Base-by-base conservation (phyloP, 2,888 invertebrate species). In the Aplocera efformata region DNA sequence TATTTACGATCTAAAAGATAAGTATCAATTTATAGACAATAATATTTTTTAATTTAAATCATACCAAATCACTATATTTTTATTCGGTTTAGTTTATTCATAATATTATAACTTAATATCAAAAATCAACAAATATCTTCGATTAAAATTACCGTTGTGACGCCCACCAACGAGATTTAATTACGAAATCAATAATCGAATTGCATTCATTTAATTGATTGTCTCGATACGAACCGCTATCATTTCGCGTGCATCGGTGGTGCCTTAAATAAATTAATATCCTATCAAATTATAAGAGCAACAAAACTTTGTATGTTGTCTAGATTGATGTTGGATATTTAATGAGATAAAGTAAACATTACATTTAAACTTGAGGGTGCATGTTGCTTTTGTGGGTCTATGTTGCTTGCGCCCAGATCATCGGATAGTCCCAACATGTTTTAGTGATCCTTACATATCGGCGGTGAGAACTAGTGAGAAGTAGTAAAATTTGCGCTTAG, bases 101-200 rank as follows among this genome's bases (percentile, higher is more conserved):
- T 9, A 9, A 24, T 53, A 42, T 48, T 58, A 71, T 66, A 63
- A 50, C 67, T 72, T 74, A 72, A 77, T 77, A 70, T 60, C 62
- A 66, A 72, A 69, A 71, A 61, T 67, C 69, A 72, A 75, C 64
- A 72, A 63, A 65, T 70, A 17, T 67, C 53, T 53, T 53, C 60
- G 48, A 59, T 67, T 58, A 59, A 58, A 63, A 30, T 42, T 27
- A 33, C 21, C 7, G 33, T 53, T 50, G 56, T 58, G 43, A 68
- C 80, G 73, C 82, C 79, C 73, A 73, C 74, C 70, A 58, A 65
- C 60, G 73, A 70, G 74, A 76, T 85, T 84, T 84, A 83, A 86
- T 86, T 86, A 82, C 77, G 72, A 79, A 83, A 83, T 83, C 81
- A 84, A 84, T 84, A 83, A 84, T 84, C 80, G 80, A 82, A 83